phyloP scores from a whole-genome alignment of 2,888 invertebrate species.

The Tuta absoluta region DNA sequence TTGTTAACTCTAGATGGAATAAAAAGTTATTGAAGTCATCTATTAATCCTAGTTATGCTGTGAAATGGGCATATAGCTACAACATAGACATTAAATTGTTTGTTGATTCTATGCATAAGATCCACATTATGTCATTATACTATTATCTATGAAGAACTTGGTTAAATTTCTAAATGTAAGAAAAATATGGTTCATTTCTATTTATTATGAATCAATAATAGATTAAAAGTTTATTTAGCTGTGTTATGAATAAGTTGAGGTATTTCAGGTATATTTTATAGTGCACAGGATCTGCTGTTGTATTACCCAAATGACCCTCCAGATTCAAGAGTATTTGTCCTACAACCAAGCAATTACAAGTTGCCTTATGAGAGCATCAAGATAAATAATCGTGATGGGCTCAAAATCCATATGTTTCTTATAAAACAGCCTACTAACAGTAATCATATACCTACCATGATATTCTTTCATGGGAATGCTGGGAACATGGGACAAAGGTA shows the following conservation, averaged over 20 bases:
- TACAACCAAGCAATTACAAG: conserved; percentile 91
- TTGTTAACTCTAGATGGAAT: no score
- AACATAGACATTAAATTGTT: no score
- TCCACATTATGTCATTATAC: no score
- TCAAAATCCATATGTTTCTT: conserved; percentile 90
- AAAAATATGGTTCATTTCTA: no score
- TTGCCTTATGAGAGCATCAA: conserved; percentile 93
- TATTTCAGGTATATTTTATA: conserved; percentile 87
- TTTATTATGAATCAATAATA: no score
- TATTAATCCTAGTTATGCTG: no score
- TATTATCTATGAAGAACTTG: no score
- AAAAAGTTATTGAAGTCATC: no score
- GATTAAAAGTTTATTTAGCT: no score
- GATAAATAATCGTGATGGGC: conserved; percentile 85
- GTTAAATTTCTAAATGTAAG: no score
- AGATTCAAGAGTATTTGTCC: conserved; percentile 93
- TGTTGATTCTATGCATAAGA: no score
- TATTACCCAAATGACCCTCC: conserved; percentile 95
- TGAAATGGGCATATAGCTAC: no score
- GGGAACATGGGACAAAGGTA: conserved; percentile 97
- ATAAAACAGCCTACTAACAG: conserved; percentile 87
- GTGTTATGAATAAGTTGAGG: background rate
- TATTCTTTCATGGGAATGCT: conserved; percentile 98
- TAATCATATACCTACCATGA: conserved; percentile 88
- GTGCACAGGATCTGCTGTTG: conserved; percentile 91